A percentile compares a stretch with the other conserved stretches of the same genome.
Evolutionary conservation across 2,888 invertebrate genomes (phyloP).

Genomic region (Cremastobaeus sp.): DNA sequence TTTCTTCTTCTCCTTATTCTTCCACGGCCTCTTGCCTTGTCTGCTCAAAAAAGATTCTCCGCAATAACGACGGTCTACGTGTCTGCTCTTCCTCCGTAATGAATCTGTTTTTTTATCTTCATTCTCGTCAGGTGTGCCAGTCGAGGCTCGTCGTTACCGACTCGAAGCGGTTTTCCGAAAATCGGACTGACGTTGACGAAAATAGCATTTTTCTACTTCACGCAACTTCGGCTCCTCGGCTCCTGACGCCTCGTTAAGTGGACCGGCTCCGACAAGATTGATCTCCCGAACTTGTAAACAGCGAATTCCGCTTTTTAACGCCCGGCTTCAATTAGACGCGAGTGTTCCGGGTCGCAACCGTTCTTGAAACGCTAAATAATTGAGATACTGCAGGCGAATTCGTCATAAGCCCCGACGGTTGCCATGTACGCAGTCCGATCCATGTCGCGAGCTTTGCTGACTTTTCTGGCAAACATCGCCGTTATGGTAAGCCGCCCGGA

Average conservation of each 20-base stretch:
- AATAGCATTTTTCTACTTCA: no score
- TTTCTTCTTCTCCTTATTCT: slow-evolving; percentile 32
- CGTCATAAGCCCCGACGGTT: background rate
- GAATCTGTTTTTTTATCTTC: slow-evolving; percentile 25
- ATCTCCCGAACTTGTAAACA: no score
- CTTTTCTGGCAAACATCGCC: slow-evolving; percentile 31
- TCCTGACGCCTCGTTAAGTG: no score
- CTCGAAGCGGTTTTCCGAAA: background rate
- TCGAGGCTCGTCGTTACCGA: background rate
- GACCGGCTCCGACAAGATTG: no score
- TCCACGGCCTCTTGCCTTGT: slow-evolving; percentile 37
- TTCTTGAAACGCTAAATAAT: slow-evolving; percentile 21
- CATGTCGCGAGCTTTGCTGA: slow-evolving; percentile 24
- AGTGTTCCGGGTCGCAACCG: no score
- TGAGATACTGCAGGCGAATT: slow-evolving; percentile 1
- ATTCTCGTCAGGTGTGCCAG: background rate
- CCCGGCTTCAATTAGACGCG: no score
- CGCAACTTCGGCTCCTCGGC: no score
- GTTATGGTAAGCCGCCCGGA: slow-evolving; percentile 27
- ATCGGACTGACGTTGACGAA: no score
- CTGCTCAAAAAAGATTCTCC: slow-evolving; percentile 42
- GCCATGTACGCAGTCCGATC: slow-evolving; percentile 10
- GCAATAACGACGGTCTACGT: slow-evolving; percentile 53
- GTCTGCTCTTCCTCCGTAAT: slow-evolving; percentile 50
- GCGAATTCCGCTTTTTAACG: no score